Base-by-base conservation (phyloP, 2,888 invertebrate species). In the Leptopterna dolabrata region DNA sequence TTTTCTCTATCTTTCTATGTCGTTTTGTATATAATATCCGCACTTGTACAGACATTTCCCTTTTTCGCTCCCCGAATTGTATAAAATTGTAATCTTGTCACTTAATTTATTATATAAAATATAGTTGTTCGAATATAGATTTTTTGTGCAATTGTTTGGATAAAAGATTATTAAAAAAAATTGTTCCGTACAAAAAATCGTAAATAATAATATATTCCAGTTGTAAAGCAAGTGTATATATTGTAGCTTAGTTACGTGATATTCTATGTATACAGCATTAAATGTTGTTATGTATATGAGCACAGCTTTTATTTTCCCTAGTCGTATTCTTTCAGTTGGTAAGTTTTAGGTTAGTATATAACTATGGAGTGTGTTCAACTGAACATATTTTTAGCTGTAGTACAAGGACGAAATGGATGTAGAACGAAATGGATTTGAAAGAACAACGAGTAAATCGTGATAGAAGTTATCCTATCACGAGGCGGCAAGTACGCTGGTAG, bases 201-300 rank as follows among this genome's bases (percentile, higher is more conserved):
- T 24, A 76, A 24, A 81, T 36, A 55, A 81, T 36, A 55, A 30
- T 82, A 76, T 88, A 88, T 88, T 70, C 78, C 70, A 80, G 45
- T 80, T 88, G 88, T 86, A 81, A 80, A 87, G 87, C 88, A 43
- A 81, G 81, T 87, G 87, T 87, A 87, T 70, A 82, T 87, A 87
- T 76, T 76, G 87, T 88, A 88, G 88, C 86, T 82, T 88, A 88
- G 88, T 84, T 83, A 85, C 80, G 88, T 88, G 88, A 89, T 88
- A 88, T 87, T 73, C 76, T 78, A 88, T 88, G 87, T 85, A 88
- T 73, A 51, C 88, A 89, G 88, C 88, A 89, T 89, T 89, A 89
- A 89, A 89, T 89, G 88, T 89, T 89, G 88, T 88, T 81, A 86
- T 55, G 55, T 55, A 81, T 14, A 55, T 29, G n/a, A 27, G 27